These are phyloP conservation scores for Charina bottae DNA, from an alignment of 2,113 vertebrate genomes.

Conservation along the genomic window DNA sequence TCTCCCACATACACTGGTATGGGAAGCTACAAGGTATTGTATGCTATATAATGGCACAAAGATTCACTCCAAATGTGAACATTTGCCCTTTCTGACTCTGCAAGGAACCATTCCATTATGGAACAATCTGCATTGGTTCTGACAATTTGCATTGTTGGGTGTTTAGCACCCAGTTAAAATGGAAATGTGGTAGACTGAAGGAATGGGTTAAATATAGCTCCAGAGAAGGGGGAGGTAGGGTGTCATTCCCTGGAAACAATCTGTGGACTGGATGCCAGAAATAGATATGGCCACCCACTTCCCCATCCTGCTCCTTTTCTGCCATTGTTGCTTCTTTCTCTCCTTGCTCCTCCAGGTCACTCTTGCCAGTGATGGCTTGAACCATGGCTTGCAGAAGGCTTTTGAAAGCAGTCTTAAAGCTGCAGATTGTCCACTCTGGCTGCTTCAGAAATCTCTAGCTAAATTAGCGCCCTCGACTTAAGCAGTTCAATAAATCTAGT, in stretches of 20 bases:
- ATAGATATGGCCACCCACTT: neutral
- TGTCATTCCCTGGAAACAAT: neutral
- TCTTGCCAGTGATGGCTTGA: neutral
- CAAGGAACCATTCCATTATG: neutral
- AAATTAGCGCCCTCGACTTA: neutral
- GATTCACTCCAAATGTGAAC: neutral
- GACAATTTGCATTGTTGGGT: neutral
- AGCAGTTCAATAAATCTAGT: neutral
- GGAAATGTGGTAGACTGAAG: neutral
- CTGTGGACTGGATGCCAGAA: neutral
- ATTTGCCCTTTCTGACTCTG: neutral
- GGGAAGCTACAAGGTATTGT: neutral
- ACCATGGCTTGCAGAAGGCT: neutral
- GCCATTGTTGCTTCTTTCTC: neutral
- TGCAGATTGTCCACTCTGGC: neutral
- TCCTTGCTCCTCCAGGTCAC: neutral
- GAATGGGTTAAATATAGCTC: neutral
- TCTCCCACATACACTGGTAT: neutral
- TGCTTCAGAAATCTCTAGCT: neutral
- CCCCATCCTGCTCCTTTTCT: neutral
- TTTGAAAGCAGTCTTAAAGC: neutral
- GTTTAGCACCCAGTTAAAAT: neutral
- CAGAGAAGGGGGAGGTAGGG: neutral
- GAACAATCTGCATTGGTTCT: neutral
- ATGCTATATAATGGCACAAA: neutral